Conservation (phyloP, 2,888 invertebrate species). For the Allacma fusca region DNA sequence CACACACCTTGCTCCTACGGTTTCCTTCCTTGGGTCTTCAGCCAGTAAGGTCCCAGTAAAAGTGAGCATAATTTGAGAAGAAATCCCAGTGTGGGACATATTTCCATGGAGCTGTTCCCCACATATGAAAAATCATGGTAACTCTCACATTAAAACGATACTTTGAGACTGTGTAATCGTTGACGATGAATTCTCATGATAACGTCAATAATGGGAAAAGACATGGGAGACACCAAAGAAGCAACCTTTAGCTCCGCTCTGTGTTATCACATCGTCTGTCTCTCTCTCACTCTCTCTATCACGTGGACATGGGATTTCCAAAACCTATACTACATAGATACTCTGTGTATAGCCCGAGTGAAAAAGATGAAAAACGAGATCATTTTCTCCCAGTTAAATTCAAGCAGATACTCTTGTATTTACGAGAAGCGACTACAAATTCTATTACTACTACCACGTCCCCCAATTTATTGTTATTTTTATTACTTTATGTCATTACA, state of each 20-base stretch:
- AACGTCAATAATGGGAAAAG: slow-evolving; percentile 19
- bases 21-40: too few relatives aligned
- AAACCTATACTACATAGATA: neutral
- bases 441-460: slow-evolving; percentile 4
- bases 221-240: slow-evolving; percentile 26
- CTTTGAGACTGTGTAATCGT: slow-evolving; percentile 13
- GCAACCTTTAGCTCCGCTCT: slow-evolving; percentile 12
- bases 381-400: slow-evolving; percentile 10
- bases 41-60: neutral
- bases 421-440: slow-evolving; percentile 7
- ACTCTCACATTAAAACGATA: slow-evolving; percentile 24
- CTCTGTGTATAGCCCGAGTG: neutral
- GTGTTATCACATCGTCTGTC: slow-evolving; percentile 14
- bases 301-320: neutral
- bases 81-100: neutral
- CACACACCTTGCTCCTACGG: too few relatives aligned
- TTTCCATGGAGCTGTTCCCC: neutral
- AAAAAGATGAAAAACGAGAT: slow-evolving; percentile 20
- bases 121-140: slow-evolving; percentile 4
- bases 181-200: slow-evolving; percentile 17
- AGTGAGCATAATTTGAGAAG: neutral
- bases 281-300: slow-evolving; percentile 9
- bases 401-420: neutral
- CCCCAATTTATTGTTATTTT: slow-evolving; percentile 24
- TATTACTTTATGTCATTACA: slow-evolving; percentile 22